Evolutionary conservation across 2,888 invertebrate species (phyloP), one percentile per base, ranked within the genome.

Genomic region (Drosophila sordidapex): DNA sequence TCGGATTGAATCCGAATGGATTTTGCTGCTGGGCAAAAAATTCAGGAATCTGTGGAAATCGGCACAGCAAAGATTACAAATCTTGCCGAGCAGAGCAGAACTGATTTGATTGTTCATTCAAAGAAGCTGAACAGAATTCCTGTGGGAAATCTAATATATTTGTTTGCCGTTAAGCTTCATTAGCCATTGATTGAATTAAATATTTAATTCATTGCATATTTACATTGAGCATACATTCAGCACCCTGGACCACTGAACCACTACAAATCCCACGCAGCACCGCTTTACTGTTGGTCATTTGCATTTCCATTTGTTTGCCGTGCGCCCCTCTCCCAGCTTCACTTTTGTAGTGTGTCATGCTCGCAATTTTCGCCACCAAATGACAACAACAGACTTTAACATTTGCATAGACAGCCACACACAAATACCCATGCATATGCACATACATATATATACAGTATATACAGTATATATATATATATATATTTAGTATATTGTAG

Each of bases 331-430:
- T 33, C 18, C 40, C 33, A 1, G 29, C n/a, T 58, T 36, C 58
- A 70, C 62, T 73, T 69, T 75, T 21, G 53, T 36, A 49, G 70
- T 74, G 70, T 83, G 85, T 81, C 83, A 83, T 75, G 75, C 85
- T 85, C 81, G 83, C 79, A 77, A 82, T 76, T 83, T 85, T 83
- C 74, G 79, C 81, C 74, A 79, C 89, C 89, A 92, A 91, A 91
- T 90, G 92, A 92, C 92, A 92, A 83, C 78, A 84, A 88, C 92
- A 92, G 92, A 92, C 92, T 87, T 90, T 91, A 92, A 92, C 92
- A 92, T 92, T 92, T 92, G 92, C 92, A 92, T 92, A 92, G 91
- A 90, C 92, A 92, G 89, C 89, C 81, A 86, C 73, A 36, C 36
- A 36, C 15, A 36, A 36, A 7, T 69, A 61, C 40, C 60, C 46